Percentiles rank a stretch among this genome's conserved stretches.
Evolutionary conservation across 2,797 vertebrate species (phyloP).

Genomic region (Alauda arvensis): DNA sequence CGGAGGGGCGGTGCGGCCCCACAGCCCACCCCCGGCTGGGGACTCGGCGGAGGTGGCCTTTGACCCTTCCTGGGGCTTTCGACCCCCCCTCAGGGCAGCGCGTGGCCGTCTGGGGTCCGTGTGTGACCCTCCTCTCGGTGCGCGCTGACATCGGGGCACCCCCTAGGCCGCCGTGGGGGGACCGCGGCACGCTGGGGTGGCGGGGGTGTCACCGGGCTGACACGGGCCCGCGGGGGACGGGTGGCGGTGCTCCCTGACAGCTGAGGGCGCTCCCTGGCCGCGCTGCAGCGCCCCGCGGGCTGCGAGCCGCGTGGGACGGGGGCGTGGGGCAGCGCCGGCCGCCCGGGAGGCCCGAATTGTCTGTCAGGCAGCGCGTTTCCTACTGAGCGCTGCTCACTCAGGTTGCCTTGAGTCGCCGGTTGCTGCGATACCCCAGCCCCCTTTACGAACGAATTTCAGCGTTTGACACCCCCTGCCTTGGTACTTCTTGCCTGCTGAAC

Average conservation of each 20-base stretch:
- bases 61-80: accelerated
- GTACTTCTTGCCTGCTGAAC: neutral
- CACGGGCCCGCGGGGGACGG: neutral
- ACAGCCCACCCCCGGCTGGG: neutral
- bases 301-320: neutral
- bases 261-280: neutral
- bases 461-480: neutral
- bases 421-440: neutral
- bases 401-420: neutral
- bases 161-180: neutral
- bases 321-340: neutral
- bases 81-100: neutral
- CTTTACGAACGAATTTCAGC: neutral
- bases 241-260: neutral
- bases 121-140: neutral
- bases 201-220: neutral
- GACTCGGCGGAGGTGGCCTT: accelerated
- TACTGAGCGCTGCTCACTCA: accelerated
- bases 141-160: no score
- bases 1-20: neutral
- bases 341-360: accelerated
- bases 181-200: neutral
- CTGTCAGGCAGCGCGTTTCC: neutral
- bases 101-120: accelerated
- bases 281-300: neutral